These are phyloP conservation scores for Prenolepis imparis DNA, from an alignment of 2,888 invertebrate genomes.

Conservation along the genomic window DNA sequence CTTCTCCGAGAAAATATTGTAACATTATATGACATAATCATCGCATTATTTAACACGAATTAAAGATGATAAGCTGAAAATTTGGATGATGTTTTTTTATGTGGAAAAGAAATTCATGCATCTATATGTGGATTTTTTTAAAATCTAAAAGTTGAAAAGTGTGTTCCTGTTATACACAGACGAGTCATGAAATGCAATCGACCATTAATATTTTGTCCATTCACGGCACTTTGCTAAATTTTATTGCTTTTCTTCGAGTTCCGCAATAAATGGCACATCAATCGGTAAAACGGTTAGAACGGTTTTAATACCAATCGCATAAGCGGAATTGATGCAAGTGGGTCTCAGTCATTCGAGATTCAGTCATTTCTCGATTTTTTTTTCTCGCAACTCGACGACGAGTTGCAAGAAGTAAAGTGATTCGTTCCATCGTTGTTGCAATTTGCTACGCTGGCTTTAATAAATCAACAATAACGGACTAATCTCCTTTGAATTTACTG, in stretches of 20 bases:
- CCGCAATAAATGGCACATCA: slow-evolving; percentile 52
- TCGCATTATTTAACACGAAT: background rate
- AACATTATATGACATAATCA: background rate
- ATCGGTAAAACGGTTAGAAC: slow-evolving; percentile 71
- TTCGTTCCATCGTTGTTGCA: slow-evolving; percentile 39
- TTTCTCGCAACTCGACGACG: slow-evolving; percentile 13
- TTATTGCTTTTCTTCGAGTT: slow-evolving; percentile 53
- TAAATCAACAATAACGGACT: slow-evolving; percentile 38
- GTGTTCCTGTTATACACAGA: background rate
- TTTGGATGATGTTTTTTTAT: background rate
- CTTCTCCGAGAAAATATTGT: background rate
- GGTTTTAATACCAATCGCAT: slow-evolving; percentile 71
- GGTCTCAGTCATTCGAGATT: slow-evolving; percentile 4
- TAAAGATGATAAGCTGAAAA: background rate
- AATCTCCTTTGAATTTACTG: slow-evolving; percentile 13
- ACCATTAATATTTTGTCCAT: slow-evolving; percentile 26
- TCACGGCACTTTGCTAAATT: slow-evolving; percentile 60
- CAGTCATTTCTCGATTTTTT: slow-evolving; percentile 45
- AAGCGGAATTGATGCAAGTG: slow-evolving; percentile 35
- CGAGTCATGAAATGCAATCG: slow-evolving; percentile 8
- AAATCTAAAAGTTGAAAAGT: slow-evolving; percentile 12
- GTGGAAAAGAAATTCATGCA: background rate
- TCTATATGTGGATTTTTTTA: background rate
- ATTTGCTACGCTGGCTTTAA: slow-evolving; percentile 18
- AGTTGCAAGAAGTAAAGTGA: slow-evolving; percentile 33